A percentile compares a stretch with the other conserved stretches of the same genome.
Evolutionary conservation across 2,113 vertebrate species (phyloP).

Genomic region (Gnathonemus echidnorhynchus): DNA sequence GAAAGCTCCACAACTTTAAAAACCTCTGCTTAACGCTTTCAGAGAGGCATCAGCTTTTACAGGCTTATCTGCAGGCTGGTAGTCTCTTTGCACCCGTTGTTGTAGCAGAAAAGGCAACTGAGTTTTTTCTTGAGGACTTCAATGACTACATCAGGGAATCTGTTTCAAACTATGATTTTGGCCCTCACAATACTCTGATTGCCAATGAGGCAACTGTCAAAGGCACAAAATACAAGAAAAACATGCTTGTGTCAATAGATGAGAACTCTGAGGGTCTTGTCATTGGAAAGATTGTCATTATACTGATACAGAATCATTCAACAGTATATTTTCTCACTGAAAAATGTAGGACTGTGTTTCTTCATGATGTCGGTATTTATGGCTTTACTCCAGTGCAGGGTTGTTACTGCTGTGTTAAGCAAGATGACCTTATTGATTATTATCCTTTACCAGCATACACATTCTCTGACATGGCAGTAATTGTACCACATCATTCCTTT

Average conservation of each 20-base stretch:
- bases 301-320: not conserved
- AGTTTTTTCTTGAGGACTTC: not conserved
- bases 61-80: no score
- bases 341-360: not conserved
- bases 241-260: not conserved
- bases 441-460: not conserved
- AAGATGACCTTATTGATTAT: not conserved
- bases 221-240: no score
- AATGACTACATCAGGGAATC: not conserved
- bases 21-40: no score
- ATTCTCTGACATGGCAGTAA: not conserved
- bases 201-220: not conserved
- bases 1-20: no score
- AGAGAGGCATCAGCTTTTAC: no score
- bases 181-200: not conserved
- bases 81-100: no score
- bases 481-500: not conserved
- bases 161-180: not conserved
- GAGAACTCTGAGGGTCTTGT: not conserved
- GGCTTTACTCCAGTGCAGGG: not conserved
- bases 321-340: slow-evolving; percentile 7
- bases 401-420: not conserved
- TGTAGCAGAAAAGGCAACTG: no score
- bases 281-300: not conserved
- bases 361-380: not conserved